Conservation (phyloP, 2,888 invertebrate genomes). For the Dynastes maya region DNA sequence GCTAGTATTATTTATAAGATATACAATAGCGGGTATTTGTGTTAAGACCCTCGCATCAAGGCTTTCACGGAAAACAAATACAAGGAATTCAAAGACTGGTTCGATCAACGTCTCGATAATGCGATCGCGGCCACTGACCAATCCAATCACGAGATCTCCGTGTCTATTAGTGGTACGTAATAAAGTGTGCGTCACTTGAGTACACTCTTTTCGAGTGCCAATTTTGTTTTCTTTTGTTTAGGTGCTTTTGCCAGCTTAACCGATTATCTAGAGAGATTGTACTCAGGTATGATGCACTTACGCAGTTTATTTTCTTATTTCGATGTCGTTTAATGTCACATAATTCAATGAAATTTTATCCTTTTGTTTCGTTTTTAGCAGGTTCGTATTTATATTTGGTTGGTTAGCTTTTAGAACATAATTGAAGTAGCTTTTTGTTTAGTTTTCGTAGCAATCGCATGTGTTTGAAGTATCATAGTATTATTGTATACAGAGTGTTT, state of each 20-base stretch:
- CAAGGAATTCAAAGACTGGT: conserved; percentile 83
- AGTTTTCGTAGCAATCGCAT: not conserved
- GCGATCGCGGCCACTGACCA: conserved; percentile 86
- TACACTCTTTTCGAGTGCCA: conserved; percentile 64
- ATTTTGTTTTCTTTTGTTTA: conserved; percentile 65
- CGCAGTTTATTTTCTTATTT: conserved; percentile 41
- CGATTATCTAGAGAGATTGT: conserved; percentile 70
- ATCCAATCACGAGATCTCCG: conserved; percentile 59
- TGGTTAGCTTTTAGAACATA: no score
- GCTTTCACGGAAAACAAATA: conserved; percentile 82
- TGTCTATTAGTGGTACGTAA: conserved; percentile 64
- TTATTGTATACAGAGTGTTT: not conserved
- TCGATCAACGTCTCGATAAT: conserved; percentile 86
- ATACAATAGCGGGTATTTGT: conserved; percentile 47
- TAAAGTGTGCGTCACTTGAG: conserved; percentile 61
- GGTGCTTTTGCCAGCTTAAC: conserved; percentile 69
- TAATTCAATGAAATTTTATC: conserved; percentile 41
- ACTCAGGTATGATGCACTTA: conserved; percentile 71
- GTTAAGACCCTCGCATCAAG: conserved; percentile 85
- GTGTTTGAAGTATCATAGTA: not conserved
- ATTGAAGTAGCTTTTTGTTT: no score
- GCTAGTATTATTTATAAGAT: conserved; percentile 31
- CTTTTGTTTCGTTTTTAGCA: not conserved
- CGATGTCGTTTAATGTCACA: conserved; percentile 36
- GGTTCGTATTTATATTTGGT: conserved; percentile 14